Conservation (phyloP, 1,140 invertebrate genomes). For the Anastatus disparis region DNA sequence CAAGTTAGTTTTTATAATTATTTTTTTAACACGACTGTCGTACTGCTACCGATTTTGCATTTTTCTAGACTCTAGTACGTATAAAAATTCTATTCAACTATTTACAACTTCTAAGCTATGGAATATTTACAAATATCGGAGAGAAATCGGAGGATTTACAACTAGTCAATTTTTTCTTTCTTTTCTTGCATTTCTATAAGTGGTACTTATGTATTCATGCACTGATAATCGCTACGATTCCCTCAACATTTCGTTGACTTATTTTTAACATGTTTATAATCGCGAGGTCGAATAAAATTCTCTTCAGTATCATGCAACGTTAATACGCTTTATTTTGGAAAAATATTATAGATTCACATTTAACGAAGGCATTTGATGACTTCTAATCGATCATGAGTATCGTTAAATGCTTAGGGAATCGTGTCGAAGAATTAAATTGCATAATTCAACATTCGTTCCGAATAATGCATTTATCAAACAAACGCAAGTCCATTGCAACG, state of each 20-base stretch:
- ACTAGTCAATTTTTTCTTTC: conserved; percentile 43
- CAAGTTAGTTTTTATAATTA: no score
- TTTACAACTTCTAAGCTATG: conserved; percentile 52
- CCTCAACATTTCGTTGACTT: conserved; percentile 33
- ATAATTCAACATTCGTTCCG: conserved; percentile 9
- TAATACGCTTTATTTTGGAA: conserved; percentile 13
- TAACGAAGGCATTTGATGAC: conserved; percentile 25
- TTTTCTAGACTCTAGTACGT: conserved; percentile 31
- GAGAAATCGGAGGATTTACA: conserved; percentile 38
- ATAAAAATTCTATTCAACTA: conserved; percentile 45
- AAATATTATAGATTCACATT: conserved; percentile 28
- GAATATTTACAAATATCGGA: conserved; percentile 46
- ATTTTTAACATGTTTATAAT: conserved; percentile 3
- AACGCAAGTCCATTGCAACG: not conserved
- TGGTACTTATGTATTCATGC: conserved; percentile 45
- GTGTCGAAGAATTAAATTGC: conserved; percentile 33
- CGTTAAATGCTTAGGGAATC: conserved; percentile 37
- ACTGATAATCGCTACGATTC: conserved; percentile 34
- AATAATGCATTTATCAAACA: conserved; percentile 11
- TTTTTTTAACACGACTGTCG: no score
- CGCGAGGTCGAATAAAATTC: conserved; percentile 22
- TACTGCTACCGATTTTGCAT: not conserved
- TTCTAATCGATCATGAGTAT: conserved; percentile 25
- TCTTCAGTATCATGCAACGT: conserved; percentile 17
- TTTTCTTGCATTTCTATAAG: conserved; percentile 44